Evolutionary conservation across 2,888 invertebrate species (phyloP), one percentile per base, ranked within the genome.

Genomic region (Trichogramma evanescens): DNA sequence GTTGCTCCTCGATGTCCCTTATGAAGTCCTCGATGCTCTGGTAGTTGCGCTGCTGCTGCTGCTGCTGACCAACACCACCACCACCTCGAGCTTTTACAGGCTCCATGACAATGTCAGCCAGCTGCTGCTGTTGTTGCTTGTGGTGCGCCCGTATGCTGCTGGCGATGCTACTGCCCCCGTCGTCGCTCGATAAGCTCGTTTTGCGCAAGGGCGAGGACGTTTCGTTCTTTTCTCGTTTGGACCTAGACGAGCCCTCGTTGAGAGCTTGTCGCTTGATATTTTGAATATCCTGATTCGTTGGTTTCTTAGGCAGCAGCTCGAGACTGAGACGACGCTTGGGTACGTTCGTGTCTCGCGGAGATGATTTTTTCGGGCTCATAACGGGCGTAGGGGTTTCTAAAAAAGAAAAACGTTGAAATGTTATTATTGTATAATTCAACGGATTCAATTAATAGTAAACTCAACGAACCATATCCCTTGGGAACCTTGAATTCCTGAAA

Each of bases 401-500:
- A 62, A 63, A 44, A 58, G 6, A 26, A 50, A 6, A 26, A 7
- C 26, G 42, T 51, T 40, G 52, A 7, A 51, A 13, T 44, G 8
- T 38, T 40, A 6, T 6, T 46, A 42, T 46, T 44, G 46, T 48
- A 8, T 46, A 49, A 42, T 49, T 50, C 41, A 52, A 43, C 41
- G 39, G 4, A 44, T 26, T 26, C 26, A 26, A 26, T 2, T 26
- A 26, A 26, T 26, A 26, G 26, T 26, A 26, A 26, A 26, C 26
- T 26, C 26, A 26, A 26, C 26, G 3, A 64, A 66, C 68, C 67
- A 43, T 64, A 64, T 60, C 63, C 67, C 62, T 67, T 72, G 55
- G 68, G 64, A 41, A 65, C 77, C 67, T 81, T 83, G 3, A 83
- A 80, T 9, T 63, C 61, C 8, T 57, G 48, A 3, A 61, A 7